phyloP scores from a whole-genome alignment of 2,888 invertebrate genomes.

The Schizotus pectinicornis region DNA sequence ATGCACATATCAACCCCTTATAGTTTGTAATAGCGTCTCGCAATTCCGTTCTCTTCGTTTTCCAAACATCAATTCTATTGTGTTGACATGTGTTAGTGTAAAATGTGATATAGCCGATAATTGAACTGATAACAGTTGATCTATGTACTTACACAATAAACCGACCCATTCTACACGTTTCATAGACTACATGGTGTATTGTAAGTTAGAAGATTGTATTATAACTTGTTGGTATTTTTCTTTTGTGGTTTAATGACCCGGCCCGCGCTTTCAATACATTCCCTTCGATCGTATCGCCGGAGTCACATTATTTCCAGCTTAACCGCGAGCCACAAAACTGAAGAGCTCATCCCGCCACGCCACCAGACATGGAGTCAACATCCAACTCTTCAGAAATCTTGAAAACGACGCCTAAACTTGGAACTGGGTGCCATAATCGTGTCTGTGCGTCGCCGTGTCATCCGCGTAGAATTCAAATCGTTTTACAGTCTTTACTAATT shows the following conservation, averaged over 20 bases:
- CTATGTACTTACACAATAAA: slow-evolving; percentile 35
- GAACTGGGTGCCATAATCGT: background rate
- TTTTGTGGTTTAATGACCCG: background rate
- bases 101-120: slow-evolving; percentile 50
- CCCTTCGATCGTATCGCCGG: slow-evolving; percentile 15
- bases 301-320: background rate
- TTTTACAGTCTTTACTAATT: slow-evolving; percentile 29
- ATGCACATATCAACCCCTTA: slow-evolving; percentile 20
- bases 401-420: background rate
- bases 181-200: slow-evolving; percentile 26
- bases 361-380: background rate
- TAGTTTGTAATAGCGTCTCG: slow-evolving; percentile 21
- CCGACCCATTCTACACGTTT: slow-evolving; percentile 32
- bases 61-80: slow-evolving; percentile 46
- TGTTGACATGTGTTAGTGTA: slow-evolving; percentile 48
- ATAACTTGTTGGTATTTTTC: slow-evolving; percentile 14
- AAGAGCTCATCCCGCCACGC: slow-evolving; percentile 12
- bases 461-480: slow-evolving; percentile 11
- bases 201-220: slow-evolving; percentile 26
- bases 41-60: slow-evolving; percentile 35
- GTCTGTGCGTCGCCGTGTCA: background rate
- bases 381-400: too few relatives aligned
- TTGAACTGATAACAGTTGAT: slow-evolving; percentile 34
- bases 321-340: slow-evolving; percentile 11
- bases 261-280: slow-evolving; percentile 25